Evolutionary conservation across 2,888 invertebrate species (phyloP), one percentile per base, ranked within the genome.

Genomic region (Proisotoma minuta): DNA sequence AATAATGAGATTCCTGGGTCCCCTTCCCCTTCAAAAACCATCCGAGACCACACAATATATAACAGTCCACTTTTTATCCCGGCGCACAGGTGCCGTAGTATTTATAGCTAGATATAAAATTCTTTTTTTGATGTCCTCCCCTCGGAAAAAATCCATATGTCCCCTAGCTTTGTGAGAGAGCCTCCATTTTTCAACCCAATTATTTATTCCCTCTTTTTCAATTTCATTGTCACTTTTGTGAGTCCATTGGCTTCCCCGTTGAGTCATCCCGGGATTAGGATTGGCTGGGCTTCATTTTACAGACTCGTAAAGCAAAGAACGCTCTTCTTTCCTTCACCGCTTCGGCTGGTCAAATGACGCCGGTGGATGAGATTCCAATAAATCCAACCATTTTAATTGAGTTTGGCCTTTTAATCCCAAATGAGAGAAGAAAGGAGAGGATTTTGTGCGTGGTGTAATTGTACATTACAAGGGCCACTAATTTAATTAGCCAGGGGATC

Each of bases 1-100:
- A 49, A 49, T 49, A 49, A 49, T 49, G 49, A 49, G 49, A 49
- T 49, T 49, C 49, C 49, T 49, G 18, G 18, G 23, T 34, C 34
- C 34, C 34, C 34, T 34, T 15, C 15, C 34, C 15, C 34, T 34
- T 15, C 15, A n/a, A n/a, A n/a, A n/a, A n/a, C 34, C 34, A 34
- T 34, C 34, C 15, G 15, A 34, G 8, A 8, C 15, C 8, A 34
- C 34, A 15, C 34, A 34, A 15, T 34, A 10, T 34, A 15, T 34
- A 8, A 15, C 34, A 34, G 34, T 34, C 34, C 15, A 8, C 34
- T 34, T 34, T 34, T 34, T 8, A 8, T 34, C 34, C 34, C 8
- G 8, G 34, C 34, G 15, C 34, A 34, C 34, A 34, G 34, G 8
- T 15, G 34, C 15, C 34, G 34, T 34, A 8, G 34, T 15, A 8